Conservation (phyloP, 2,888 invertebrate genomes). For the Drosophila meridiana region DNA sequence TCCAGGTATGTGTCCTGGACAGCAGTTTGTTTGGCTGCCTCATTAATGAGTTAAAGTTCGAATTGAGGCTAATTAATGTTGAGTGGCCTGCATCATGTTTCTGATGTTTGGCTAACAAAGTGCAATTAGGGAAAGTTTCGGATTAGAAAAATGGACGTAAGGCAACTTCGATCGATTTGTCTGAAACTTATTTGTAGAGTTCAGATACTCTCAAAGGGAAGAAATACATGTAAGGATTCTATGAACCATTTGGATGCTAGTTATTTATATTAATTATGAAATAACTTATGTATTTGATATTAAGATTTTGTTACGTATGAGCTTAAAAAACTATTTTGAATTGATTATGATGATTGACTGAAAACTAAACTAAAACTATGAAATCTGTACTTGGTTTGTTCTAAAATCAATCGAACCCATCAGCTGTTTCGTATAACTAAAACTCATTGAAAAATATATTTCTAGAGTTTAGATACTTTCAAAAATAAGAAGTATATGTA, state of each 20-base stretch:
- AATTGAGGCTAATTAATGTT: constrained; percentile 75
- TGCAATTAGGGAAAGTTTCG: constrained; percentile 75
- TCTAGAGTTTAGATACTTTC: no score
- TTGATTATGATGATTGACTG: no score
- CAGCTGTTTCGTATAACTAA: no score
- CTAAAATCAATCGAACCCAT: no score
- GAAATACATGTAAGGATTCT: no score
- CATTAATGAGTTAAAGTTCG: constrained; percentile 80
- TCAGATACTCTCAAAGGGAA: neutral
- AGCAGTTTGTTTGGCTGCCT: constrained; percentile 67
- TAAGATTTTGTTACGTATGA: neutral
- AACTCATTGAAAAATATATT: no score
- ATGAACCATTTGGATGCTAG: no score
- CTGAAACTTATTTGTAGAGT: neutral
- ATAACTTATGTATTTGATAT: neutral
- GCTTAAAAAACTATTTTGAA: no score
- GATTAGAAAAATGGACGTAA: constrained; percentile 35
- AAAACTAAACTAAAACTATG: no score
- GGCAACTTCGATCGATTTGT: constrained; percentile 28
- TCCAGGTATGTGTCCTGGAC: constrained; percentile 33
- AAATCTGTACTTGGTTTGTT: no score
- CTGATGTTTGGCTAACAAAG: constrained; percentile 64
- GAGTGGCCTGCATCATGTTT: constrained; percentile 64
- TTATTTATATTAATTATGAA: neutral
- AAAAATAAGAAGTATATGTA: no score